Evolutionary conservation across 2,888 invertebrate species (phyloP).

Genomic region (Idaea straminata): DNA sequence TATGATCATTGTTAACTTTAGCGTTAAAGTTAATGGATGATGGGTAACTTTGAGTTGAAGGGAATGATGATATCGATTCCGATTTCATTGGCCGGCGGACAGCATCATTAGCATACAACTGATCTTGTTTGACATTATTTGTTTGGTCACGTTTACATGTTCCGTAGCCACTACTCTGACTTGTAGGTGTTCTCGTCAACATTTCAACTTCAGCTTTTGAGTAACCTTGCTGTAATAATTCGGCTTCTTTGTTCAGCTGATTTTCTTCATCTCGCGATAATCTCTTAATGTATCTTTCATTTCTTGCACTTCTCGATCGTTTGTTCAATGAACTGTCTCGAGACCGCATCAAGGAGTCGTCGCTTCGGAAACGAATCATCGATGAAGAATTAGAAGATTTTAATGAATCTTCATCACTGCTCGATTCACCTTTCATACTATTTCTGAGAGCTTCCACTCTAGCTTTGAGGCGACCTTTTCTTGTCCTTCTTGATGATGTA

Average conservation of each 20-base stretch:
- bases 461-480: conserved; percentile 82
- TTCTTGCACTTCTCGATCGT: conserved; percentile 86
- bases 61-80: conserved; percentile 76
- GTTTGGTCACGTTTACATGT: conserved; percentile 72
- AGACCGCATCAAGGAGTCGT: conserved; percentile 83
- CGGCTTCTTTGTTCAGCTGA: conserved; percentile 77
- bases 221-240: conserved; percentile 72
- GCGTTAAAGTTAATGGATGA: conserved; percentile 78
- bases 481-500: conserved; percentile 73
- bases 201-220: conserved; percentile 77
- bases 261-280: conserved; percentile 85
- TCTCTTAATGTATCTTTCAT: conserved; percentile 89
- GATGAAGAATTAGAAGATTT: conserved; percentile 83
- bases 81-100: conserved; percentile 66
- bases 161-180: conserved; percentile 74
- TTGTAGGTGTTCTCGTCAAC: conserved; percentile 75
- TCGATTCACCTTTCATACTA: conserved; percentile 82
- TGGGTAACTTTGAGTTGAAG: conserved; percentile 75
- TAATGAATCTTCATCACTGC: conserved; percentile 86
- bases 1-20: conserved; percentile 76
- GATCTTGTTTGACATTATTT: conserved; percentile 67
- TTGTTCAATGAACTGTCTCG: conserved; percentile 81
- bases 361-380: conserved; percentile 84
- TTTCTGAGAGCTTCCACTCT: conserved; percentile 84
- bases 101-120: conserved; percentile 51